Percentiles rank a stretch among this genome's conserved stretches.
These are phyloP conservation scores for Perizoma affinitatum DNA, from an alignment of 2,888 invertebrate genomes.

Conservation along the genomic window DNA sequence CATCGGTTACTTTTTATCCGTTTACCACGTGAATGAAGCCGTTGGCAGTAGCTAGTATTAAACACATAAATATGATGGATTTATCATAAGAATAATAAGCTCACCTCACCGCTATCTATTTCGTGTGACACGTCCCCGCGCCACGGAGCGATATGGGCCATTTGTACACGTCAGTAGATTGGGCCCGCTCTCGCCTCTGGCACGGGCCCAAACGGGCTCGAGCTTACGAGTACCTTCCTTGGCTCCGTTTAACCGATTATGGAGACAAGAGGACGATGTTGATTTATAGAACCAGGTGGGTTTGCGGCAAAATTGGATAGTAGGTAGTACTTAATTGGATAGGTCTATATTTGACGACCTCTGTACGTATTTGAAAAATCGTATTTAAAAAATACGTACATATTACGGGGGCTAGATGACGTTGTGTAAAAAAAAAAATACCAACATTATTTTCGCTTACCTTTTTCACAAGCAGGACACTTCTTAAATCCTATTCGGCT, in stretches of 20 bases:
- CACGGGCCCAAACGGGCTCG: slow-evolving; percentile 20
- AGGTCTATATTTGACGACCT: no score
- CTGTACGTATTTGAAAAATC: no score
- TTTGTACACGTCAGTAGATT: slow-evolving; percentile 20
- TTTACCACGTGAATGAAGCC: no score
- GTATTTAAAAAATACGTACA: no score
- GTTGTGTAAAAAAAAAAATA: no score
- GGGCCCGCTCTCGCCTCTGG: slow-evolving; percentile 12
- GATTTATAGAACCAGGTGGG: slow-evolving; percentile 17
- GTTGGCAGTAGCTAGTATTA: no score
- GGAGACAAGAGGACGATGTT: slow-evolving; percentile 16
- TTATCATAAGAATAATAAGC: neutral
- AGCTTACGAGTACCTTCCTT: slow-evolving; percentile 1
- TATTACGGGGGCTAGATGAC: no score
- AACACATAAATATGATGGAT: no score
- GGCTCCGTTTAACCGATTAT: slow-evolving; percentile 13
- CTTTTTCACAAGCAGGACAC: no score
- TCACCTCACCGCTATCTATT: neutral
- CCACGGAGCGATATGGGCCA: slow-evolving; percentile 5
- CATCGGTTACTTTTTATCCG: no score
- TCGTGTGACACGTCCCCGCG: neutral
- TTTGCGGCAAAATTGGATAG: slow-evolving; percentile 15
- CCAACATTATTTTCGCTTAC: no score
- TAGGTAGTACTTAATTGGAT: neutral
- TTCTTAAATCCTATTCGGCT: no score